phyloP scores from a whole-genome alignment of 2,113 vertebrate species.

The Amblyornis subalaris region DNA sequence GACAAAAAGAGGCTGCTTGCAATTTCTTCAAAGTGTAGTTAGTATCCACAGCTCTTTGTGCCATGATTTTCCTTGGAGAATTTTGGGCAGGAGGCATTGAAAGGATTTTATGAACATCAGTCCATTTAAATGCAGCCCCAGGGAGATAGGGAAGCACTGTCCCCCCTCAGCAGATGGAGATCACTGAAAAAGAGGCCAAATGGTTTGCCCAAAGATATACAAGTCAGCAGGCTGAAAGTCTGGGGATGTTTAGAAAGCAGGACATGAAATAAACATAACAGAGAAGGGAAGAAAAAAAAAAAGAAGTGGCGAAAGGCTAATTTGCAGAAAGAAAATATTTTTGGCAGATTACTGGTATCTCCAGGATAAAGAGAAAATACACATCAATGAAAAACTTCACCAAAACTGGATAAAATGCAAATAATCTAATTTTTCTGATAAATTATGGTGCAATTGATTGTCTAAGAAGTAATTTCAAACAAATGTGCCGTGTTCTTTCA shows the following conservation, averaged over 20 bases:
- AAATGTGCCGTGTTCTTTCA: neutral
- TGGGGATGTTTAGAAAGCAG: neutral
- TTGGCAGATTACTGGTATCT: neutral
- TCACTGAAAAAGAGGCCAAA: neutral
- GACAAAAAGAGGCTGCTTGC: neutral
- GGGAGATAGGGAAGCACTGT: neutral
- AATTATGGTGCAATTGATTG: neutral
- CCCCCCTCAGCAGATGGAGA: neutral
- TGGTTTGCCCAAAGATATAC: neutral
- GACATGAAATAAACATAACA: neutral
- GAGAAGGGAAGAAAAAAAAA: neutral
- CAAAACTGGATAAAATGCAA: neutral
- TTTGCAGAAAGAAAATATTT: neutral
- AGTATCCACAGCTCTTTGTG: neutral
- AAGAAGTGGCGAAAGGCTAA: neutral
- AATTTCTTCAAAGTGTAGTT: neutral
- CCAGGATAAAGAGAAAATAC: neutral
- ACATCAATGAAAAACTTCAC: neutral
- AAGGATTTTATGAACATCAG: constrained; percentile 1
- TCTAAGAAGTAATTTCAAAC: neutral
- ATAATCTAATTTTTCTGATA: neutral
- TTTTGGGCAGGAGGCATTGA: neutral
- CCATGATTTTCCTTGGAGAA: neutral
- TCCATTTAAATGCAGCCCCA: neutral
- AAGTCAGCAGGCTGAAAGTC: neutral